Evolutionary conservation across 2,888 invertebrate genomes (phyloP), one percentile per base, ranked within the genome.

Genomic region (Diaphora mendica): DNA sequence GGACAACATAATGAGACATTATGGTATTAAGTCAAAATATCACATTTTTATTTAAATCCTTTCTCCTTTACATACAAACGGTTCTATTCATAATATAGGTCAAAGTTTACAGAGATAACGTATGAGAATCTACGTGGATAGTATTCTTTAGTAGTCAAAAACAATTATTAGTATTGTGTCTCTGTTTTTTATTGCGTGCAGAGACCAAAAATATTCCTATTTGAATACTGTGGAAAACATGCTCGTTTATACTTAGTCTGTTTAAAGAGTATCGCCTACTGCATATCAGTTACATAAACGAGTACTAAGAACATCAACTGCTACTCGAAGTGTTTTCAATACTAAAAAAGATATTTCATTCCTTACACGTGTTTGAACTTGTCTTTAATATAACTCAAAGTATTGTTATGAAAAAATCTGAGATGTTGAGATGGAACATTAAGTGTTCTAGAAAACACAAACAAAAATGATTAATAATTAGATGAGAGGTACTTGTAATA

Each of bases 1-100:
- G 80, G 84, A 82, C 80, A 80, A 79, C 73, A 82, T 85, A 83
- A 84, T 85, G 80, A 80, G 84, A 79, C 78, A 84, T 83, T 84
- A 80, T 79, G 75, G 77, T 66, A 85, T 79, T 80, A 78, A 77
- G 74, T 77, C 78, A 69, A 83, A 79, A 77, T 77, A 83, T 80
- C 73, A 71, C 74, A 83, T 73, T 82, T 72, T 80, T 84, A 83
- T 83, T 82, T 80, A 78, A 83, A 82, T 82, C 74, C 75, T 75
- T 77, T 81, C 77, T 64, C 59, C 71, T 78, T 81, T 80, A 44
- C 44, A 33, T 62, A 69, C 39, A 66, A 39, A 71, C 51, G 42
- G 39, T 70, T 64, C 51, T 51, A 62, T 72, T 72, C 48, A 74
- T 55, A 39, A 75, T 75, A 33, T 72, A n/a, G 66, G 71, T 72